Base-by-base conservation (phyloP, 2,888 invertebrate species). In the Limnephilus rhombicus region DNA sequence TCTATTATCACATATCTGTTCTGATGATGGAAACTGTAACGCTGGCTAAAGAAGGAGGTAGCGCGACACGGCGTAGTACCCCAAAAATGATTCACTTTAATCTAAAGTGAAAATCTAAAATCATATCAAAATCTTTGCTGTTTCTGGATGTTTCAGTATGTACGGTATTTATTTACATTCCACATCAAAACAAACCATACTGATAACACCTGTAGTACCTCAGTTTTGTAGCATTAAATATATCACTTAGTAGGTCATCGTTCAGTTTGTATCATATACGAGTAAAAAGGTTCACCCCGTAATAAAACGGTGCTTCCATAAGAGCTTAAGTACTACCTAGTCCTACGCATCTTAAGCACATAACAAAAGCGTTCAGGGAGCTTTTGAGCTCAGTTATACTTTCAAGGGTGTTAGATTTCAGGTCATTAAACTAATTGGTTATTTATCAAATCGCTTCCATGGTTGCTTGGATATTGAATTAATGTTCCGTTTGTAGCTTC, bases 351-450 rank as follows among this genome's bases (percentile, higher is more conserved):
- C 83, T 24, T 37, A 34, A 83, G 83, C 37, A 15, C 83, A 83
- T 41, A 83, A 68, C 68, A 68, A 34, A 83, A 41, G 83, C 83
- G 83, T 37, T 83, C 34, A 29, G 45, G 31, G 85, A 41, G 37
- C 45, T 49, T 24, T 41, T 12, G 11, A 45, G 11, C 41, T 45
- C 87, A 53, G 13, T 18, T 29, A 53, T 88, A 41, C 92, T 91
- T 89, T 89, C 92, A 91, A 92, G 91, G 81, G 92, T 85, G 92
- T 91, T 89, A 87, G 91, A 88, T 92, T 92, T 91, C 89, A 91
- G 83, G 92, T 92, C 92, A 93, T 92, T 93, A 92, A 93, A 92
- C 93, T 90, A 93, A 92, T 93, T 93, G 92, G 92, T 92, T 93
- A 93, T 92, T 93, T 92, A 93, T 92, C 91, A 92, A 87, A 90